A percentile compares a stretch with the other conserved stretches of the same genome.
Conservation (phyloP, 1,140 invertebrate genomes). For the Drosophila lowei region DNA sequence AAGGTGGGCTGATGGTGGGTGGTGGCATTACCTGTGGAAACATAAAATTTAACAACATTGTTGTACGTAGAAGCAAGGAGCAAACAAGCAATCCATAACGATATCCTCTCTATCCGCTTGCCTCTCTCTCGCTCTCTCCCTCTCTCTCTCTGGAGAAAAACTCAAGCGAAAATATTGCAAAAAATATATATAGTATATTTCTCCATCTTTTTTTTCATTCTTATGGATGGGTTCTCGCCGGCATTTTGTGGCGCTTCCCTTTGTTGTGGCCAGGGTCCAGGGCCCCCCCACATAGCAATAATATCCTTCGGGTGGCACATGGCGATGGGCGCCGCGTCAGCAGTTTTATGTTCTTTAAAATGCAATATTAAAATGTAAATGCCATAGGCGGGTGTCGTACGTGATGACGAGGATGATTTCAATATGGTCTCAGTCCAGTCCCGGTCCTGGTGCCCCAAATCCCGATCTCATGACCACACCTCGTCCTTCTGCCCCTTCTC, state of each 20-base stretch:
- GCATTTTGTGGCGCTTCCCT: conserved; percentile 23
- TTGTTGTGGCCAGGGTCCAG: neutral
- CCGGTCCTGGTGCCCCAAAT: too few species aligned
- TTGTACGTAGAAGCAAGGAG: conserved; percentile 19
- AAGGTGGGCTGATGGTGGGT: conserved; percentile 7
- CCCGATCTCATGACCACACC: neutral
- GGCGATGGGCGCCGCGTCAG: conserved; percentile 43
- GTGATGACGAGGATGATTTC: conserved; percentile 20
- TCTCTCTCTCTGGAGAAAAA: neutral
- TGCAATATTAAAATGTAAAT: conserved; percentile 65
- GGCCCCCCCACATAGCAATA: conserved; percentile 27
- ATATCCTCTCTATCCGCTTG: conserved; percentile 56
- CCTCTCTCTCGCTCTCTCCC: too few species aligned
- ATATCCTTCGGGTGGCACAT: conserved; percentile 45
- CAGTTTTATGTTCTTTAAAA: conserved; percentile 60
- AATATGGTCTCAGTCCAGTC: conserved; percentile 19
- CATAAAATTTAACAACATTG: conserved; percentile 75
- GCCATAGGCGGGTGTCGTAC: neutral
- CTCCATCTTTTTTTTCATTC: conserved; percentile 6
- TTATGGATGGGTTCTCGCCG: neutral
- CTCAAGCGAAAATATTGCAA: neutral
- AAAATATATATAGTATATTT: conserved; percentile 13
- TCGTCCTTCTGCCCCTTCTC: neutral
- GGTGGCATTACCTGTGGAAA: conserved; percentile 65
- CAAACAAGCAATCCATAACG: conserved; percentile 68